Evolutionary conservation across 2,888 invertebrate genomes (phyloP).

Genomic region (Tipula lateralis): DNA sequence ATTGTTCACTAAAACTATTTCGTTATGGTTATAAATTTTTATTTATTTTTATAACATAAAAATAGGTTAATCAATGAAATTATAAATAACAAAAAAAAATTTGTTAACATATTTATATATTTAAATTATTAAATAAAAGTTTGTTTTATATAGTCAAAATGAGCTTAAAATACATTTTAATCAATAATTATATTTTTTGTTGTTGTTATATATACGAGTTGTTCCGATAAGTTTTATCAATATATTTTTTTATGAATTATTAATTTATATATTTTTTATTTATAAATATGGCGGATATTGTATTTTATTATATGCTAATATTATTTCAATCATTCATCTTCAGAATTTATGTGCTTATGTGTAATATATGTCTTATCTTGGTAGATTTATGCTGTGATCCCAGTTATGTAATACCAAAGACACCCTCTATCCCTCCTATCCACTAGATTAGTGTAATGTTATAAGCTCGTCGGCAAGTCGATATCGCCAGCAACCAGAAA

Average conservation of each 20-base stretch:
- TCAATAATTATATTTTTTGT: neutral
- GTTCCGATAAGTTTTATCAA: neutral
- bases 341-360: too few species aligned
- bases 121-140: slow-evolving; percentile 6
- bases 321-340: too few species aligned
- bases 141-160: neutral
- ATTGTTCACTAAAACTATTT: neutral
- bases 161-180: neutral
- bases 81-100: neutral
- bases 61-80: slow-evolving; percentile 24
- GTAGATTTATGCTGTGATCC: too few species aligned
- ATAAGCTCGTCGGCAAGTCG: too few species aligned
- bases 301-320: neutral
- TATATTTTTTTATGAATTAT: neutral
- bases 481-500: too few species aligned
- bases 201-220: neutral
- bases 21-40: neutral
- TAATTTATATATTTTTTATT: neutral
- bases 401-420: too few species aligned
- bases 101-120: neutral
- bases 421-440: too few species aligned
- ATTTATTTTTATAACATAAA: neutral
- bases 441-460: too few species aligned
- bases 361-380: too few species aligned
- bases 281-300: neutral